Evolutionary conservation across 2,113 vertebrate species (phyloP).

Genomic region (Oncorhynchus masou): DNA sequence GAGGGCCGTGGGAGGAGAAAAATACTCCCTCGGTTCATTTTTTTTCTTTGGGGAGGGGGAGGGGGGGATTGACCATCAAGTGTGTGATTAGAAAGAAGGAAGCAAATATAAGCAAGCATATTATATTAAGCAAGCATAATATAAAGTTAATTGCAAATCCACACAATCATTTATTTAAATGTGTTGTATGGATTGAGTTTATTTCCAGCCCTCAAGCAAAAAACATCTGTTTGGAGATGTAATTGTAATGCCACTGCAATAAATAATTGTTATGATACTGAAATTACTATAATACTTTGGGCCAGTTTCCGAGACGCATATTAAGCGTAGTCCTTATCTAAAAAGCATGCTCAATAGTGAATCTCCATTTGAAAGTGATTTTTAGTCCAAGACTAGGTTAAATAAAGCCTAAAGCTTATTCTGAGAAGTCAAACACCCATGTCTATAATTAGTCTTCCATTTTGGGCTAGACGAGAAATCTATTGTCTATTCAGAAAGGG

Average conservation of each 20-base stretch:
- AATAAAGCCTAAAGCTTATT: not conserved
- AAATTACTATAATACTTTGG: not conserved
- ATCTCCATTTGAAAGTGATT: too few species aligned
- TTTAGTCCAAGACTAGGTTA: too few species aligned
- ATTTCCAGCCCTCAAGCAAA: not conserved
- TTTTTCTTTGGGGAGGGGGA: not conserved
- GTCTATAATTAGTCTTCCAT: not conserved
- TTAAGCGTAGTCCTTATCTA: not conserved
- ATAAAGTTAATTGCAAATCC: not conserved
- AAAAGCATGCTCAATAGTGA: too few species aligned
- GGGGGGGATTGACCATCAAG: not conserved
- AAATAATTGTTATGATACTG: not conserved
- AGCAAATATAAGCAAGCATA: not conserved
- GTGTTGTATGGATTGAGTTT: not conserved
- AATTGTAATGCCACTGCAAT: not conserved
- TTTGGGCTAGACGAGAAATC: not conserved
- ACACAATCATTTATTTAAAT: not conserved
- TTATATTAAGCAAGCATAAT: not conserved
- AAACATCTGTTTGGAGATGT: not conserved
- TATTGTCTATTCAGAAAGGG: slow-evolving; percentile 19
- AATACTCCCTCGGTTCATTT: slow-evolving; percentile 32
- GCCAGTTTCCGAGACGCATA: not conserved
- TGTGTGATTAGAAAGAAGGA: not conserved
- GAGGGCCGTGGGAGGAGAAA: slow-evolving; percentile 37
- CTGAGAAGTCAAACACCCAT: not conserved